Evolutionary conservation across 2,888 invertebrate species (phyloP).

Genomic region (Azorinus chamasolen): DNA sequence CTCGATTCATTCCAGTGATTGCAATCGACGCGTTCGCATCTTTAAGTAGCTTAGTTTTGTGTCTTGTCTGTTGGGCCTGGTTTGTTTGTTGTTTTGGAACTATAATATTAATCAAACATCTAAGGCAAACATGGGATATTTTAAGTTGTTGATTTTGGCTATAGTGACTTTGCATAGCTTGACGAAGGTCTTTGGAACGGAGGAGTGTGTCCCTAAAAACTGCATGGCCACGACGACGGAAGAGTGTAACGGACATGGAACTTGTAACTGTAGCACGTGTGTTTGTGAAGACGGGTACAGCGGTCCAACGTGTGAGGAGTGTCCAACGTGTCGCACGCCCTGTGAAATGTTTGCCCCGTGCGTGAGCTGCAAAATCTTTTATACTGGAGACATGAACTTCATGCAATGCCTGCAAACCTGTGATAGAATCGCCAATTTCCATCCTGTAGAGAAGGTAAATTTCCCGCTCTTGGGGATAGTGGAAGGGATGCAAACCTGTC

Average conservation of each 20-base stretch:
- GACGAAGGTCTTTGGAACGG: not conserved
- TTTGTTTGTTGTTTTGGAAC: too few relatives aligned
- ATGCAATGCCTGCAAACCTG: constrained; percentile 49
- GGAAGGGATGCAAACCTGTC: constrained; percentile 15
- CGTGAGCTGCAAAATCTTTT: constrained; percentile 52
- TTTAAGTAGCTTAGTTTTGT: too few relatives aligned
- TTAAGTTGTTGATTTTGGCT: too few relatives aligned
- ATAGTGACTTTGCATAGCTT: not conserved
- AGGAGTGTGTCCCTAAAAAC: constrained; percentile 25
- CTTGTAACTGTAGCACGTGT: constrained; percentile 49
- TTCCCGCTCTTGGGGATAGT: not conserved
- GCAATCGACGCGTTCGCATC: not conserved
- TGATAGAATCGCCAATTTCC: constrained; percentile 37
- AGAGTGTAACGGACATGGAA: constrained; percentile 37
- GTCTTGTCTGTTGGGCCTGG: too few relatives aligned
- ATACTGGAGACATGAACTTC: constrained; percentile 29
- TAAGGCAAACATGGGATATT: too few relatives aligned
- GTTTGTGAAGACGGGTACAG: constrained; percentile 21
- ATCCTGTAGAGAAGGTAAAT: constrained; percentile 19
- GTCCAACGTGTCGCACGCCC: constrained; percentile 33
- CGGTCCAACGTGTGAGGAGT: constrained; percentile 55
- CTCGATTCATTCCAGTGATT: not conserved
- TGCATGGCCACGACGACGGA: constrained; percentile 37
- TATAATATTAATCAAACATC: too few relatives aligned
- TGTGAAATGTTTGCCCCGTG: constrained; percentile 51